Base-by-base conservation (phyloP, 2,113 vertebrate genomes). In the Castor canadensis region DNA sequence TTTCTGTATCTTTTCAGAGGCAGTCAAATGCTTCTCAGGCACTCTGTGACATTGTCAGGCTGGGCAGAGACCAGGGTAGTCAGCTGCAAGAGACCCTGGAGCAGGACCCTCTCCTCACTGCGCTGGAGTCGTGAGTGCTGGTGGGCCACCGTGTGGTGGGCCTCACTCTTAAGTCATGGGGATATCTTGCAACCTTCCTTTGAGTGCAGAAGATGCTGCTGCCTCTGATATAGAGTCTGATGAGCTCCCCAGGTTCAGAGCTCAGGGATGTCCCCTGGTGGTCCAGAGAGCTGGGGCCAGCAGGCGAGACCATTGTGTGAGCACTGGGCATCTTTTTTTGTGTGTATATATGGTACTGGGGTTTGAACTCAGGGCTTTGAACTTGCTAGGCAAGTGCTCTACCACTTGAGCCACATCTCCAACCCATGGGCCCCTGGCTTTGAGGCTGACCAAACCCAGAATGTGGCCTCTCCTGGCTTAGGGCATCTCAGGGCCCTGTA, bases 21-120 rank as follows among this genome's bases (percentile, higher is more conserved):
- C 99, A 99, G 98, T 99, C 99, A 66, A 99, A 99, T 9, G 99
- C 99, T 80, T 99, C 99, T 92, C 99, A 99, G 97, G 99, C 99
- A 30, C 98, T 99, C 97, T 99, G 99, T 96, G 99, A 99, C 98
- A 99, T 99, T 96, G 98, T 99, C 86, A 98, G 99, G 97, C 98
- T 99, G 97, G 99, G 99, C 98, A 98, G 99, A 98, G 99, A 99
- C 98, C 99, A 99, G 99, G 98, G 99, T 98, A 98, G 97, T 98
- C 99, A 99, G 96, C 98, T 99, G 95, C 99, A 99, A 96, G 99
- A 99, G 76, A 98, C 98, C 16, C 90, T 98, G 20, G 99, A 99
- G 98, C 98, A 98, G 0, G 99, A 99, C 85, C 99, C 99, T 0
- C 98, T 99, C 95, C 99, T 99, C 91, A 97, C 98, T 79, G 99